Evolutionary conservation across 2,888 invertebrate genomes (phyloP).

Genomic region (Eretmocerus hayati): DNA sequence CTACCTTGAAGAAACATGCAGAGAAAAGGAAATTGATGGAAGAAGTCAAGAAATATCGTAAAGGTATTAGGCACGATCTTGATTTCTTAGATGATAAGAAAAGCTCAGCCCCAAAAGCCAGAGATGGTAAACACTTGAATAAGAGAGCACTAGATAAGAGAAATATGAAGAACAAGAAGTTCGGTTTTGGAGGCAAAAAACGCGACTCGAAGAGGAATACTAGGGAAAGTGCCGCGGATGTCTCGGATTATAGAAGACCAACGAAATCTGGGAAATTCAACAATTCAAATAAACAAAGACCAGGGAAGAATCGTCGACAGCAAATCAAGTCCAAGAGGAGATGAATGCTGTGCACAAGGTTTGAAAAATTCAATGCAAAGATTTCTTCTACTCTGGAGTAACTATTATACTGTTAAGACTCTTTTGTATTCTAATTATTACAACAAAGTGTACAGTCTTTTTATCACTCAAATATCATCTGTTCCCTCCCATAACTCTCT

Average conservation of each 20-base stretch:
- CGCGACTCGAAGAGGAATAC: constrained; percentile 83
- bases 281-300: constrained; percentile 19
- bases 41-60: constrained; percentile 87
- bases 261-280: constrained; percentile 31
- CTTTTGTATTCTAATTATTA: no score
- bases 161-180: constrained; percentile 73
- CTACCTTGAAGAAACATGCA: constrained; percentile 74
- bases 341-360: no score
- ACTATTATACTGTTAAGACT: no score
- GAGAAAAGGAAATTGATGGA: constrained; percentile 90
- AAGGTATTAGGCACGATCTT: constrained; percentile 72
- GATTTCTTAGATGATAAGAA: constrained; percentile 70
- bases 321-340: constrained; percentile 43
- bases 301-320: constrained; percentile 37
- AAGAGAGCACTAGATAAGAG: constrained; percentile 50
- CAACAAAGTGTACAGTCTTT: no score
- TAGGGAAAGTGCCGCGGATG: constrained; percentile 66
- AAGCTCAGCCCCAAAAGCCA: constrained; percentile 32
- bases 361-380: no score
- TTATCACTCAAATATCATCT: no score
- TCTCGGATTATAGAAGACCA: constrained; percentile 52
- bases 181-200: constrained; percentile 94
- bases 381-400: no score
- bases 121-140: constrained; percentile 16
- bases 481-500: no score